Evolutionary conservation across 1,140 invertebrate genomes (phyloP), one percentile per base, ranked within the genome.

Genomic region (Hermetia illucens): DNA sequence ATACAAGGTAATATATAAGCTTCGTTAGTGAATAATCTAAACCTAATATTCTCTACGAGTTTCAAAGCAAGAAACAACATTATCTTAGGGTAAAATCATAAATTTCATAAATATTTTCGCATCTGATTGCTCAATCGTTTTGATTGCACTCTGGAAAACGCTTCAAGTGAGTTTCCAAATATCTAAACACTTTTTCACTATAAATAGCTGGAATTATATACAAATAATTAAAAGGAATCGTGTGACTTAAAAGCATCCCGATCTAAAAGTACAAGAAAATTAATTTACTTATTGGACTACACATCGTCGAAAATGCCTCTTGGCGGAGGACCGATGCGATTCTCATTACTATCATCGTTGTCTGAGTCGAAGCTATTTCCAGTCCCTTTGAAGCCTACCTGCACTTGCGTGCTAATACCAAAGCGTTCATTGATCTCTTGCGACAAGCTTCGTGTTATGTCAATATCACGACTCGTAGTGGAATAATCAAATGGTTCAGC

Each of bases 261-360:
- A n/a, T 25, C 24, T 25, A n/a, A 8, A 25, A 25, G n/a, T 8
- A 8, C 6, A 25, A 25, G 6, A 25, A 8, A 8, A 33, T 33
- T 18, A 4, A 17, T 13, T 33, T 13, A 3, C 19, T 2, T 4
- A 33, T 3, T 33, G 2, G 16, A 9, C 31, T 65, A 82, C 36
- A 86, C 79, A 62, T 91, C 85, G 61, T 91, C 85, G 50, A 91
- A 91, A 35, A 91, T 71, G 32, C 82, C 81, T 43, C 74, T 65
- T 0, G 82, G 82, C 0, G 84, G 81, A 35, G 70, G 68, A 3
- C 71, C 73, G 32, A 76, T 66, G 47, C 57, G 66, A 44, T 40
- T 64, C 45, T 54, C 35, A n/a, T 47, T 69, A 32, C 50, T 58
- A 39, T 49, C 64, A 40, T 62, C 63, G 32, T 55, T 63, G 22